These are phyloP conservation scores for Yponomeuta evonymella DNA, from an alignment of 2,888 invertebrate species.

Conservation along the genomic window DNA sequence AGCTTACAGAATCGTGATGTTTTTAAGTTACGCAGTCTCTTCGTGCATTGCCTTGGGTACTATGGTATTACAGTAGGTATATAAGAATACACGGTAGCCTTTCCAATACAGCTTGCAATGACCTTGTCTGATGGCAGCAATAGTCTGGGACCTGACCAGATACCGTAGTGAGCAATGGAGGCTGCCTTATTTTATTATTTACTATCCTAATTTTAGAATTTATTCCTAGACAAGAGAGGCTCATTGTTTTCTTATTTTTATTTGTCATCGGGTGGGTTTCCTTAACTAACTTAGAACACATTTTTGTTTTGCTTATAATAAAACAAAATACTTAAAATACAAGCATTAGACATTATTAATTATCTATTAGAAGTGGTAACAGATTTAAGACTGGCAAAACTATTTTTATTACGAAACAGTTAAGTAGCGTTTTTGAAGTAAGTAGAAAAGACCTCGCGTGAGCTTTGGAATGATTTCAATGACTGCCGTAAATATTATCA, in stretches of 20 bases:
- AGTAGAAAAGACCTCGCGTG: neutral
- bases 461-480: constrained; percentile 2
- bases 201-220: neutral
- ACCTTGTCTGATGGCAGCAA: too few relatives aligned
- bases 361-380: constrained; percentile 8
- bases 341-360: neutral
- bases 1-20: neutral
- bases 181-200: neutral
- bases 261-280: neutral
- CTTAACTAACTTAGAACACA: neutral
- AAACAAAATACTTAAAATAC: neutral
- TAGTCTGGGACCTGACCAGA: too few relatives aligned
- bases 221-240: neutral
- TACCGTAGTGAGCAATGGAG: too few relatives aligned
- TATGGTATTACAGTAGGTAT: too few relatives aligned
- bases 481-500: neutral
- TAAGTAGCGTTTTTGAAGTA: neutral
- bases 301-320: neutral
- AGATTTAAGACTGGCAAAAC: neutral
- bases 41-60: too few relatives aligned
- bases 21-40: too few relatives aligned
- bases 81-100: too few relatives aligned
- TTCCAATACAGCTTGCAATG: too few relatives aligned
- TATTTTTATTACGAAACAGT: neutral
- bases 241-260: neutral